These are phyloP conservation scores for Rhincodon typus DNA, from an alignment of 2,797 vertebrate species.

Conservation along the genomic window DNA sequence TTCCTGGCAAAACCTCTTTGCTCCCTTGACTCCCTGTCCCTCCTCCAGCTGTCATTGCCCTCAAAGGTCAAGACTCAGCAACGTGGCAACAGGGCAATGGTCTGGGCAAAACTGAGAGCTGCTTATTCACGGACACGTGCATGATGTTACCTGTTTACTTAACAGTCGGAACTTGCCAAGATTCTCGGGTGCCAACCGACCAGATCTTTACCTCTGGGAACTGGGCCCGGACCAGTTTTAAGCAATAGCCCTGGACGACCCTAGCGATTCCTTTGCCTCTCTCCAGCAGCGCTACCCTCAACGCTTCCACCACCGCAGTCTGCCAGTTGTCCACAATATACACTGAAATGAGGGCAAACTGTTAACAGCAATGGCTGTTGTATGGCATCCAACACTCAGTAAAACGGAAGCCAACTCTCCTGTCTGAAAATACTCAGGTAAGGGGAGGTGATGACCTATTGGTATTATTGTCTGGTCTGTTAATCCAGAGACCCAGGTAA, in stretches of 20 bases:
- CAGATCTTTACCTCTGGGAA: slow-evolving; percentile 43
- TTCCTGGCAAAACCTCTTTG: no score
- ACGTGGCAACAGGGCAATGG: no score
- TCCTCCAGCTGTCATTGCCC: no score
- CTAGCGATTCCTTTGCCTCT: slow-evolving; percentile 46
- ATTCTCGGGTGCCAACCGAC: slow-evolving; percentile 42
- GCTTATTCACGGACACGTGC: no score
- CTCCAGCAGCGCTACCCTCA: slow-evolving; percentile 46
- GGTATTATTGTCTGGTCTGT: no score
- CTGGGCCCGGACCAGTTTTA: slow-evolving; percentile 44
- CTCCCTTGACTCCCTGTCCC: no score
- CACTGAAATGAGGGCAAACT: slow-evolving; percentile 48
- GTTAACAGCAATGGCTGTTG: background rate
- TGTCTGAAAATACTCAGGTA: no score
- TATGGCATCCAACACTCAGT: background rate
- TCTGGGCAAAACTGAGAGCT: no score
- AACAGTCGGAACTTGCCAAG: slow-evolving; percentile 47
- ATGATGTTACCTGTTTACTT: slow-evolving; percentile 41
- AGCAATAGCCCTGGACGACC: slow-evolving; percentile 44
- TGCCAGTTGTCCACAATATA: slow-evolving; percentile 46
- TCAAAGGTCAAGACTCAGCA: background rate
- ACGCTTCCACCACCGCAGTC: slow-evolving; percentile 46
- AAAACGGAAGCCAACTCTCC: background rate
- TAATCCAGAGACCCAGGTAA: no score
- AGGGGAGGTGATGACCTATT: no score